phyloP scores from a whole-genome alignment of 2,888 invertebrate genomes.

The Brenthis daphne region DNA sequence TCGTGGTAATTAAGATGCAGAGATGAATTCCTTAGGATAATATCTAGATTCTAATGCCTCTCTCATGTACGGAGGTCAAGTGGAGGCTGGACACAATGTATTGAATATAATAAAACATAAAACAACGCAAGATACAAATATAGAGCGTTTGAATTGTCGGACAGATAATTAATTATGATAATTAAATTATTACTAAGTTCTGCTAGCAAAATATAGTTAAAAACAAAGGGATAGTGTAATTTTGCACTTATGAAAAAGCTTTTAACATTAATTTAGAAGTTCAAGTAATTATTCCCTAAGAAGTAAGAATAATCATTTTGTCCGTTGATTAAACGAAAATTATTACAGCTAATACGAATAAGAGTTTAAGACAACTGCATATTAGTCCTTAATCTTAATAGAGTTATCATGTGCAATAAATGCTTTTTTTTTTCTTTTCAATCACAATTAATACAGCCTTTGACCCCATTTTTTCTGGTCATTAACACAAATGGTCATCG shows the following conservation, averaged over 20 bases:
- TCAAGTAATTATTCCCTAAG: too few relatives aligned
- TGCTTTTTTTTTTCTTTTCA: conserved; percentile 22
- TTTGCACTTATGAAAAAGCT: too few relatives aligned
- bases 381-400: not conserved
- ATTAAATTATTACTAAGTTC: not conserved
- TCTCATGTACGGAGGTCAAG: conserved; percentile 23
- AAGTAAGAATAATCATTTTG: too few relatives aligned
- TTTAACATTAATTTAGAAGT: too few relatives aligned
- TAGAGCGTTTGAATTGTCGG: not conserved
- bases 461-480: conserved; percentile 38
- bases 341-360: too few relatives aligned
- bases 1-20: conserved; percentile 27
- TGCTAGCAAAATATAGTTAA: too few relatives aligned
- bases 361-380: too few relatives aligned
- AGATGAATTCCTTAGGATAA: conserved; percentile 28
- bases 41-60: conserved; percentile 25
- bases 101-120: conserved; percentile 2
- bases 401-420: not conserved
- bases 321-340: too few relatives aligned
- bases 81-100: conserved; percentile 8
- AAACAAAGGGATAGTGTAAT: too few relatives aligned
- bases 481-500: conserved; percentile 40
- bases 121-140: not conserved
- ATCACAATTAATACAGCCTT: conserved; percentile 35
- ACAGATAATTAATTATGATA: too few relatives aligned